Conservation (phyloP, 2,113 vertebrate species). For the Platichthys flesus region DNA sequence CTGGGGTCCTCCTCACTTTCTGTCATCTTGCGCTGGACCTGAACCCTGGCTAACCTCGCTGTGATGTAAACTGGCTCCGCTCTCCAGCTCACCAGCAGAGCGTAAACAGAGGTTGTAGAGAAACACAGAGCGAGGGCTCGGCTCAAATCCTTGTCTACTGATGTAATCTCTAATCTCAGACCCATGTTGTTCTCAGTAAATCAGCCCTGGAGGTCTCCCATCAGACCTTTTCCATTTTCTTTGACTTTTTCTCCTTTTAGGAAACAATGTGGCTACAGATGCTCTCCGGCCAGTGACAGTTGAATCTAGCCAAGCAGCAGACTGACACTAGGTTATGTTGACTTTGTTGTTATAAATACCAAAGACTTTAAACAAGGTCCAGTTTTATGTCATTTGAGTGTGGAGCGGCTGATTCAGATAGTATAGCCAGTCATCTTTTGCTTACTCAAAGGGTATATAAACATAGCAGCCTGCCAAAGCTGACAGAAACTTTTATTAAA, state of each 20-base stretch:
- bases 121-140: constrained; percentile 49
- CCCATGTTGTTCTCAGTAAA: constrained; percentile 67
- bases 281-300: neutral
- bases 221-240: constrained; percentile 38
- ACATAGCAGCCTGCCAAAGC: neutral
- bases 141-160: constrained; percentile 64
- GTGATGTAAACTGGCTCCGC: constrained; percentile 64
- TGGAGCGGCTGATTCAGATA: neutral
- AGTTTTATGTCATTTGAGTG: constrained; percentile 7
- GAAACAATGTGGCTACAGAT: constrained; percentile 34
- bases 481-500: neutral
- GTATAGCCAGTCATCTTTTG: neutral
- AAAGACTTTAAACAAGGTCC: constrained; percentile 35
- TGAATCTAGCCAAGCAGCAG: constrained; percentile 41
- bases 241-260: neutral
- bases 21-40: constrained; percentile 48
- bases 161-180: constrained; percentile 75
- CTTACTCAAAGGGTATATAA: neutral
- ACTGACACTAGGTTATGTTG: constrained; percentile 28
- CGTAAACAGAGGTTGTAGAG: constrained; percentile 67
- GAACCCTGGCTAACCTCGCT: constrained; percentile 76
- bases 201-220: constrained; percentile 62
- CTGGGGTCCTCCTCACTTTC: constrained; percentile 51
- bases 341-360: constrained; percentile 60
- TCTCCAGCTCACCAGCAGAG: constrained; percentile 60